These are phyloP conservation scores for Saimiri boliviensis DNA, from an alignment of 2,113 vertebrate species.

Conservation along the genomic window DNA sequence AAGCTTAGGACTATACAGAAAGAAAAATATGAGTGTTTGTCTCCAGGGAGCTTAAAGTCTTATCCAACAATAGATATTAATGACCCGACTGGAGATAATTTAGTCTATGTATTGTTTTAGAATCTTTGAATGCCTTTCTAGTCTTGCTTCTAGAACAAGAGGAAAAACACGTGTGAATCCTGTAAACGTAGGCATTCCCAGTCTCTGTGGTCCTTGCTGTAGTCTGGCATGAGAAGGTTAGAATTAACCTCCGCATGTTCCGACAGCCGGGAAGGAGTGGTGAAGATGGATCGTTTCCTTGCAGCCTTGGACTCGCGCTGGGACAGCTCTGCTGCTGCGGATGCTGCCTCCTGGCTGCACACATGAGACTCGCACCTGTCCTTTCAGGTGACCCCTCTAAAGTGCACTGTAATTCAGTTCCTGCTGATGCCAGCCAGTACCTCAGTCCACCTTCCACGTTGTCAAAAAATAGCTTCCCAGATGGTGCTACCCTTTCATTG, in stretches of 20 bases:
- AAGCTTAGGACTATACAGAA: not conserved
- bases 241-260: fast-evolving
- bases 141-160: not conserved
- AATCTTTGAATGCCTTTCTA: not conserved
- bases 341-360: fast-evolving
- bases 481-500: fast-evolving
- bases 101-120: not conserved
- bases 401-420: not conserved
- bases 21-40: not conserved
- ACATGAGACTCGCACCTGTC: fast-evolving
- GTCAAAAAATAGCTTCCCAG: not conserved
- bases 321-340: not conserved
- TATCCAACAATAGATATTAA: no score
- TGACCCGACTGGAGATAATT: not conserved
- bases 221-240: no score
- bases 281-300: fast-evolving
- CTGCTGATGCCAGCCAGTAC: not conserved
- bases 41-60: not conserved
- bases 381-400: fast-evolving
- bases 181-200: no score
- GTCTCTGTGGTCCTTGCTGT: fast-evolving
- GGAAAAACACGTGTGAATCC: no score
- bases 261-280: not conserved
- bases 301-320: fast-evolving
- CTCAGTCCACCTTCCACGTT: fast-evolving